Conservation (phyloP, 64 coral and sea anemone species). For the Hydrozoanthus tunicans region DNA sequence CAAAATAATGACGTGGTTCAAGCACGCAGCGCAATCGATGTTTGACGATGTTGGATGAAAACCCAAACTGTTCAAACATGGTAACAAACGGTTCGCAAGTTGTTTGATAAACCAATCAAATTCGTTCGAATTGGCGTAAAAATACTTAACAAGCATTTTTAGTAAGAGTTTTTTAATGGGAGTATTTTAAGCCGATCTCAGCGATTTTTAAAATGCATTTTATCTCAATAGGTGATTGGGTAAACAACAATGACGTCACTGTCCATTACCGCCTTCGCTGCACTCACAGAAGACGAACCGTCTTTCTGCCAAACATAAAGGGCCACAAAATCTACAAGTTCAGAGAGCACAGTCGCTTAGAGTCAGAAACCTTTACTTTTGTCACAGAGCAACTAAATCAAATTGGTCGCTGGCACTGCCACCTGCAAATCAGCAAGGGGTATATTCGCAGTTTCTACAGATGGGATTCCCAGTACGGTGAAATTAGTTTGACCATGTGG, state of each 20-base stretch:
- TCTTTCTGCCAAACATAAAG: slow-evolving; percentile 72
- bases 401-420: slow-evolving; percentile 77
- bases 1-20: no score
- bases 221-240: slow-evolving; percentile 80
- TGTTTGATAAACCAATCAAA: no score
- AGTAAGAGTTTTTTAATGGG: no score
- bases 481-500: slow-evolving; percentile 91
- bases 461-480: slow-evolving; percentile 91
- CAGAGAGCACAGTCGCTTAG: slow-evolving; percentile 68
- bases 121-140: no score
- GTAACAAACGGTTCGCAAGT: no score
- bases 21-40: no score
- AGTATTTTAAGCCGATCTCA: no score
- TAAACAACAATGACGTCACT: slow-evolving; percentile 83
- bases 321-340: slow-evolving; percentile 93
- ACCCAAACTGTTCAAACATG: no score
- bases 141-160: no score
- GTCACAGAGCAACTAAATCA: slow-evolving; percentile 69
- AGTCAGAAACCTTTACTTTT: slow-evolving; percentile 86
- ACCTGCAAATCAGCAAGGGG: slow-evolving; percentile 84
- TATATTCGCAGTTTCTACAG: slow-evolving; percentile 72
- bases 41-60: no score
- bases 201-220: not conserved
- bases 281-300: slow-evolving; percentile 54
- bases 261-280: slow-evolving; percentile 77